Percentiles rank a stretch among this genome's conserved stretches.
phyloP scores from a whole-genome alignment of 2,113 vertebrate genomes.

The Xyrauchen texanus region DNA sequence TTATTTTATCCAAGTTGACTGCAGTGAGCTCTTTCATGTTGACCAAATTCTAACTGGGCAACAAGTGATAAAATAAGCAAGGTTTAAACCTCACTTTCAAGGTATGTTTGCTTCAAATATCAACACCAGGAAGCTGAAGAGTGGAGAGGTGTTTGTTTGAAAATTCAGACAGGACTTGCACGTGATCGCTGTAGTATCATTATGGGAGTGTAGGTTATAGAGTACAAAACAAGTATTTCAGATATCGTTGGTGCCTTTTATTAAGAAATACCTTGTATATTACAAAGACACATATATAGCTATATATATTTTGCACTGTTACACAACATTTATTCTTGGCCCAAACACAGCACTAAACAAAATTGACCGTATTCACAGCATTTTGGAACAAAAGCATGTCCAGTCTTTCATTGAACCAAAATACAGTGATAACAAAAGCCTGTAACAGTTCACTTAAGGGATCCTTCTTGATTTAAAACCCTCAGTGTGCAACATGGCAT shows the following conservation, averaged over 20 bases:
- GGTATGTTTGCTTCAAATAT: too few relatives aligned
- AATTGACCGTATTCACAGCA: neutral
- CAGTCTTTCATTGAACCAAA: neutral
- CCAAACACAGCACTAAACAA: neutral
- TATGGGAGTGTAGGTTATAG: neutral
- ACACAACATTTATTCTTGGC: neutral
- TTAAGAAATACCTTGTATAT: neutral
- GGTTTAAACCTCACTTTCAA: neutral
- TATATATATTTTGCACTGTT: neutral
- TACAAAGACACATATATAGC: neutral
- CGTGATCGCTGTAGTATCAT: neutral
- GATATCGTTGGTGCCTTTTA: neutral
- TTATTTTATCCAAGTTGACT: constrained; percentile 82
- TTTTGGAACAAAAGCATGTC: neutral
- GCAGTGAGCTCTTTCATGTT: constrained; percentile 66
- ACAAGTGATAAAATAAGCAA: neutral
- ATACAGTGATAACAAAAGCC: neutral
- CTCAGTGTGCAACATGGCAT: neutral
- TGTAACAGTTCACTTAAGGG: neutral
- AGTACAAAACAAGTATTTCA: neutral
- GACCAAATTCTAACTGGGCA: neutral
- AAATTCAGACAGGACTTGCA: neutral
- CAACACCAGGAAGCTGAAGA: too few relatives aligned
- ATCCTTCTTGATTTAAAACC: neutral
- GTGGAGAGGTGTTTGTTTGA: too few relatives aligned